Base-by-base conservation (phyloP, 2,888 invertebrate genomes). In the Phengaris arion region DNA sequence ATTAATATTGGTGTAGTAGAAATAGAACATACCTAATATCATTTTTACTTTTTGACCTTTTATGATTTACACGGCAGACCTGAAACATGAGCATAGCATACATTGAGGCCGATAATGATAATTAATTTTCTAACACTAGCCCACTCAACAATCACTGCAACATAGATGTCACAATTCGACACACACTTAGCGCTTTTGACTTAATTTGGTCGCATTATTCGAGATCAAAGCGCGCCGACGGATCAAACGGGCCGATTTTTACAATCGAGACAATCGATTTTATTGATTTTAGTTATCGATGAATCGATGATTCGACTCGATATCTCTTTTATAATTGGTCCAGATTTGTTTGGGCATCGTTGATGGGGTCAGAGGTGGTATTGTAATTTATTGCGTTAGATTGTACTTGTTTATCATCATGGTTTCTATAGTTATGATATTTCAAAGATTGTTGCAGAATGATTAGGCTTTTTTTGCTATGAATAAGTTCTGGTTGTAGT, bases 141-240 rank as follows among this genome's bases (percentile, higher is more conserved):
- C 70, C 70, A 48, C 82, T 81, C 78, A 82, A 82, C 88, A 87
- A 85, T 83, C 85, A 85, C 82, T 81, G 84, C 85, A 83, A 91
- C 90, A 92, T 91, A 90, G 93, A 92, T 91, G 91, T 82, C 85
- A 90, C 88, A 85, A 93, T 93, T 93, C 92, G 93, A 91, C 91
- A 91, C 91, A 91, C 92, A 86, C 87, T 91, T 89, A 90, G 88
- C 86, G 86, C 86, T 86, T 89, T 91, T 92, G 92, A 92, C 91
- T 93, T 90, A 90, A 91, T 92, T 93, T 91, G 88, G 89, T 90
- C 91, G 87, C 90, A 90, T 92, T 92, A 92, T 92, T 88, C 86
- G 84, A 87, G 85, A 88, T 92, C 90, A 92, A 92, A 92, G 90
- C 85, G 82, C 76, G 87, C 92, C 84, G 84, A 85, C 86, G 87